Evolutionary conservation across 1,140 invertebrate species (phyloP), one percentile per base, ranked within the genome.

Genomic region (Venturia canescens): DNA sequence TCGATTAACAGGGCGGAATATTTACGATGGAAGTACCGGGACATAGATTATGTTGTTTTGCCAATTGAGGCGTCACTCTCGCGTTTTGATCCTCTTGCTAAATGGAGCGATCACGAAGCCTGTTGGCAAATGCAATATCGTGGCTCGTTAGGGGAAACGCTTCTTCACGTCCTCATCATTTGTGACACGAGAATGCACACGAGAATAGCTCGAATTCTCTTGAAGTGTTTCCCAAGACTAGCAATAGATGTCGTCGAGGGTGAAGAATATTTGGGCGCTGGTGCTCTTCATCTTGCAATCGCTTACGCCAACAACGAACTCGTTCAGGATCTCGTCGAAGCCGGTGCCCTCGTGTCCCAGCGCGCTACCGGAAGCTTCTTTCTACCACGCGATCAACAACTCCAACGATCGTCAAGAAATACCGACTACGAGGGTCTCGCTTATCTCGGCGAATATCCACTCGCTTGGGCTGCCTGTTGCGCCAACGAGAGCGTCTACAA

Each of bases 401-500:
- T 94, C 69, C 92, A 93, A 21, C 93, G 94, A 79, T 95, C 95
- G 53, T 94, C 94, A 3, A 95, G 95, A 80, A 94, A 94, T 83
- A 98, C 98, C 1, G 97, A 99, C 89, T 99, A 99, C 92, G 97
- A 99, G 92, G 98, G 98, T 18, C 92, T 98, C 80, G 97, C 97
- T 6, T 99, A 99, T 89, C 94, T 98, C 67, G 98, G 98, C 0
- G 98, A 99, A 91, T 99, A 98, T 89, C 98, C 98, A 0, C 91
- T 99, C 26, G 96, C 98, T 0, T 99, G 98, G 97, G 97, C 98
- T 0, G 98, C 98, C 15, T 99, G 98, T 92, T 97, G 97, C 87
- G 97, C 97, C 60, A 98, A 99, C 89, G 97, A 99, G 90, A 97
- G 97, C 69, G 98, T 99, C n/a, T 99, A 99, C 90, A 99, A 99